Base-by-base conservation (phyloP, 2,888 invertebrate species). In the Sphaeridia pumilis region DNA sequence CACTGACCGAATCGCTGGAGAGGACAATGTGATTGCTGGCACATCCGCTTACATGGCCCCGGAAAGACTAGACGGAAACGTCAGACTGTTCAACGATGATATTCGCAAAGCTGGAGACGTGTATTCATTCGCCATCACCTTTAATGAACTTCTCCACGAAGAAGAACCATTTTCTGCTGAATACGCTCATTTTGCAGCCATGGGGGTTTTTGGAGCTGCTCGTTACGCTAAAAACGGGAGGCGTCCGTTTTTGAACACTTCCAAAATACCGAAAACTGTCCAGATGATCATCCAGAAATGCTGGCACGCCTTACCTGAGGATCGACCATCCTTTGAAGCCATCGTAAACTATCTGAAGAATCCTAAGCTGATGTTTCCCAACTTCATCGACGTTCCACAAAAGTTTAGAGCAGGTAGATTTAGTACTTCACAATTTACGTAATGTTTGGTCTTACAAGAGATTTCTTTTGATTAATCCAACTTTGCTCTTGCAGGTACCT, bases 1-100 rank as follows among this genome's bases (percentile, higher is more conserved):
- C 7, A 28, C 24, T 7, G 45, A 31, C 10, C 12, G 17, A 14
- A 20, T 22, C 14, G 49, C 27, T 42, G 46, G 44, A n/a, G 49
- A 36, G 22, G 55, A 51, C 10, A 7, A 41, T 35, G 46, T 35
- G 3, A 26, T 56, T 22, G 52, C 44, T 5, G 56, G 56, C 3
- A 56, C 56, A 2, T 52, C 46, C 4, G 55, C 36, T 5, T 56
- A 56, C 49, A 56, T 56, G 56, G 56, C 56, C 12, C 56, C 56
- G 1, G 56, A 56, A 49, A 20, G 52, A 14, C 31, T 52, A 21
- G 35, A 45, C 21, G 1, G 3, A 3, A 17, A 21, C 4, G 12
- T 14, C 4, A 25, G 25, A 35, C 46, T 45, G 3, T 31, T 45
- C 20, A 26, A 36, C 4, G n/a, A n/a, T n/a, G n/a, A n/a, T n/a